phyloP scores from a whole-genome alignment of 2,797 vertebrate species.

The Gobio occitaniae region DNA sequence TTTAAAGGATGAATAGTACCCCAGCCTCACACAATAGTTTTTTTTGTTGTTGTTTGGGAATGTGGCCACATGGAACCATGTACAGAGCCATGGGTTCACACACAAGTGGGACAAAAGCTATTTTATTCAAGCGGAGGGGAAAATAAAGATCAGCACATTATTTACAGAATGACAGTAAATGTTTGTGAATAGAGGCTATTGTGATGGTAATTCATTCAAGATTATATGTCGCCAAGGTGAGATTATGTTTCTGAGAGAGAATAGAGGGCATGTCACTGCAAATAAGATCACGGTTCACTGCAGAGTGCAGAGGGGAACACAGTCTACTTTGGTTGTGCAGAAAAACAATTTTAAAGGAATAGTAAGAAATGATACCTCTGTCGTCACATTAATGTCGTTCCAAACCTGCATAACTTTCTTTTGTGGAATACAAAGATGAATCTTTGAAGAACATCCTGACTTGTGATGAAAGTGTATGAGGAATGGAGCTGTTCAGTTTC shows the following conservation, averaged over 20 bases:
- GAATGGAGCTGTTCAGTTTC: neutral
- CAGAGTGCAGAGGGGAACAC: slow-evolving; percentile 10
- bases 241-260: slow-evolving; percentile 53
- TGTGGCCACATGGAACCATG: slow-evolving; percentile 55
- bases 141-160: slow-evolving; percentile 61
- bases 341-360: slow-evolving; percentile 2
- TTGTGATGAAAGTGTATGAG: neutral
- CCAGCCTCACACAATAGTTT: slow-evolving; percentile 52
- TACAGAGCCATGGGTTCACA: slow-evolving; percentile 50
- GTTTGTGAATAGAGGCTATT: slow-evolving; percentile 60
- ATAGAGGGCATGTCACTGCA: slow-evolving; percentile 46
- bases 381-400: neutral
- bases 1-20: slow-evolving; percentile 34
- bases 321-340: neutral
- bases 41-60: slow-evolving; percentile 52
- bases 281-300: slow-evolving; percentile 29
- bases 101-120: slow-evolving; percentile 59
- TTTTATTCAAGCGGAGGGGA: slow-evolving; percentile 55
- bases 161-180: slow-evolving; percentile 60
- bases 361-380: neutral
- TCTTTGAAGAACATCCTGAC: neutral
- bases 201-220: slow-evolving; percentile 53
- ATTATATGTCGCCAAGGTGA: slow-evolving; percentile 50
- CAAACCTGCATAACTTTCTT: neutral
- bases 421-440: slow-evolving; percentile 1